Evolutionary conservation across 53 echinoderm and acorn worm genomes (phyloP), one percentile per base, ranked within the genome.

Genomic region (Zoroaster sp.): DNA sequence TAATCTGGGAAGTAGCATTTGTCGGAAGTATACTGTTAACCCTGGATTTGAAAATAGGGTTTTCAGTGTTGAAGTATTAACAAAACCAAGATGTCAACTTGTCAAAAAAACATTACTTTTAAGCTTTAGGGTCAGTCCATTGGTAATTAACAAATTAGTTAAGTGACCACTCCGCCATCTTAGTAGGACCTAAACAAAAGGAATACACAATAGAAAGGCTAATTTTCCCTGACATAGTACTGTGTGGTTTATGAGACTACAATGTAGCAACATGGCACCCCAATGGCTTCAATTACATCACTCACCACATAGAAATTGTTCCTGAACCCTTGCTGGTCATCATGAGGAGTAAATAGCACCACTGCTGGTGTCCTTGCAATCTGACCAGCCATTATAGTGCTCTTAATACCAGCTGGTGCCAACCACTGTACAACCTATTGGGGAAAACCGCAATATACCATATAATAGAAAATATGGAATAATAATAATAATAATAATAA

Each of bases 271-370:
- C 31, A 40, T 25, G 35, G 28, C 25, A 18, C 17, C 42, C 11
- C 40, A 12, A 23, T 10, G 35, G 23, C n/a, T 14, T 20, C 25
- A 54, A 21, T 20, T 28, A 2, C 9, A 28, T 59, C 28, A 74
- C 91, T 91, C 87, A 96, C 97, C 93, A 95, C 69, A 69, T 90
- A 90, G 40, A 90, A 90, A 66, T 97, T 74, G 77, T 93, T 97
- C 12, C 38, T 38, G 40, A 94, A 94, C 18, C 85, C 91, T 14
- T 76, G 72, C 4, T 69, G 78, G 13, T 94, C 77, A 28, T 82
- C 37, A 55, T 95, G 92, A 51, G 69, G 73, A 2, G 97, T 97
- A 67, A 91, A 95, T 5, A 97, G 39, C 2, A 97, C 69, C 11
- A 97, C 71, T 35, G 94, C 88, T 5, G 99, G 96, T 7, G 76